A percentile compares a stretch with the other conserved stretches of the same genome.
Conservation (phyloP, 1,140 invertebrate species). For the Drosophila pectinifera region DNA sequence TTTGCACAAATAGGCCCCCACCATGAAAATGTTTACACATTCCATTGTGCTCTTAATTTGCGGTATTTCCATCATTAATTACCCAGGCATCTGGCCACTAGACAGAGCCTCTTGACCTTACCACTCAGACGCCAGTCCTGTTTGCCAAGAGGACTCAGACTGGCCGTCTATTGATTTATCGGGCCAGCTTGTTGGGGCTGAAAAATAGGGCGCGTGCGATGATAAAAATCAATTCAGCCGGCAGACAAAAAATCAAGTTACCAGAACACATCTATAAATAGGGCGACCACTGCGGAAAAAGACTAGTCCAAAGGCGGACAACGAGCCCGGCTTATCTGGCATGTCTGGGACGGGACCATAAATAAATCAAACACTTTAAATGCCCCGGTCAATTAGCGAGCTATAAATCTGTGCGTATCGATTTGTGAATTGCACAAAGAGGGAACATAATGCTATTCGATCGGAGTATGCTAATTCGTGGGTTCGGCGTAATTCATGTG, state of each 20-base stretch:
- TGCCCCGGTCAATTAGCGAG: slow-evolving; percentile 58
- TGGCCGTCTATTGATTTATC: slow-evolving; percentile 54
- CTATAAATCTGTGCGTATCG: slow-evolving; percentile 61
- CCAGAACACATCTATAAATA: slow-evolving; percentile 37
- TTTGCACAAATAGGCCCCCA: neutral
- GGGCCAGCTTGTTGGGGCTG: slow-evolving; percentile 8
- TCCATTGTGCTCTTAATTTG: slow-evolving; percentile 35
- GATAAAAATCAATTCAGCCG: slow-evolving; percentile 33
- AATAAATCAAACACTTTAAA: slow-evolving; percentile 73
- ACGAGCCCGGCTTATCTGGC: slow-evolving; percentile 6
- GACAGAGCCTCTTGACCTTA: slow-evolving; percentile 51
- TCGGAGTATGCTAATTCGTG: slow-evolving; percentile 30
- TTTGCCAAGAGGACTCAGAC: slow-evolving; percentile 7
- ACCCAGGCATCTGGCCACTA: slow-evolving; percentile 39
- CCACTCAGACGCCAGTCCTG: slow-evolving; percentile 10
- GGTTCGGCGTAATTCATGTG: slow-evolving; percentile 19
- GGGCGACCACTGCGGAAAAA: slow-evolving; percentile 13
- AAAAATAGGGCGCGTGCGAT: slow-evolving; percentile 11
- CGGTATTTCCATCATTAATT: slow-evolving; percentile 52
- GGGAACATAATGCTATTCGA: slow-evolving; percentile 8
- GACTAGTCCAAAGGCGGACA: slow-evolving; percentile 14
- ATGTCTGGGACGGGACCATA: slow-evolving; percentile 30
- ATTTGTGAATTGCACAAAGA: slow-evolving; percentile 42
- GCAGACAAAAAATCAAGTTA: slow-evolving; percentile 38
- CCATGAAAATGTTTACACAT: slow-evolving; percentile 20